A percentile compares a stretch with the other conserved stretches of the same genome.
These are phyloP conservation scores for Thera britannica DNA, from an alignment of 2,888 invertebrate genomes.

Conservation along the genomic window DNA sequence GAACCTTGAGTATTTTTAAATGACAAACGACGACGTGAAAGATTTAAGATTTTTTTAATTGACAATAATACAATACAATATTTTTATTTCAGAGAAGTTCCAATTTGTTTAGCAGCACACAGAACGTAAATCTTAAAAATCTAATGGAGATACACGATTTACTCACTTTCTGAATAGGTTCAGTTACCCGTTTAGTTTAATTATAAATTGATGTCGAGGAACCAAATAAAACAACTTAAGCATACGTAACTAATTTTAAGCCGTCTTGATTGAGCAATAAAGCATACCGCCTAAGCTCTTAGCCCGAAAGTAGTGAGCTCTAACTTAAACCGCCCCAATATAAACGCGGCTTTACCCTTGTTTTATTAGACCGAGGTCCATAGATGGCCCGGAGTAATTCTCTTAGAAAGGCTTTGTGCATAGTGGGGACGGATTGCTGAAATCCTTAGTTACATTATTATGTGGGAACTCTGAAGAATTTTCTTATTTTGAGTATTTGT, in stretches of 20 bases:
- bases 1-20: not conserved
- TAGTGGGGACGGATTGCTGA: slow-evolving; percentile 28
- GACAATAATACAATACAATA: no score
- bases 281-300: slow-evolving; percentile 43
- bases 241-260: slow-evolving; percentile 34
- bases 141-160: no score
- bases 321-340: slow-evolving; percentile 59
- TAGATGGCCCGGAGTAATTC: slow-evolving; percentile 54
- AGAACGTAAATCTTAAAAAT: no score
- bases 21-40: no score
- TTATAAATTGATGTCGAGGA: slow-evolving; percentile 18
- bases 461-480: not conserved
- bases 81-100: no score
- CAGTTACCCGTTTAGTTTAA: slow-evolving; percentile 3
- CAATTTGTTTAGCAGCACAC: no score
- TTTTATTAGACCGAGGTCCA: slow-evolving; percentile 59
- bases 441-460: slow-evolving; percentile 1
- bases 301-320: slow-evolving; percentile 54
- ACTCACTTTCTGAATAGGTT: not conserved
- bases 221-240: slow-evolving; percentile 28
- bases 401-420: slow-evolving; percentile 39
- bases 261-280: slow-evolving; percentile 42
- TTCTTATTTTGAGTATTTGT: not conserved
- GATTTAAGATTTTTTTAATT: no score
- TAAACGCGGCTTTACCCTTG: slow-evolving; percentile 62